Base-by-base conservation (phyloP, 2,888 invertebrate species). In the Tenthredo scrophulariae region DNA sequence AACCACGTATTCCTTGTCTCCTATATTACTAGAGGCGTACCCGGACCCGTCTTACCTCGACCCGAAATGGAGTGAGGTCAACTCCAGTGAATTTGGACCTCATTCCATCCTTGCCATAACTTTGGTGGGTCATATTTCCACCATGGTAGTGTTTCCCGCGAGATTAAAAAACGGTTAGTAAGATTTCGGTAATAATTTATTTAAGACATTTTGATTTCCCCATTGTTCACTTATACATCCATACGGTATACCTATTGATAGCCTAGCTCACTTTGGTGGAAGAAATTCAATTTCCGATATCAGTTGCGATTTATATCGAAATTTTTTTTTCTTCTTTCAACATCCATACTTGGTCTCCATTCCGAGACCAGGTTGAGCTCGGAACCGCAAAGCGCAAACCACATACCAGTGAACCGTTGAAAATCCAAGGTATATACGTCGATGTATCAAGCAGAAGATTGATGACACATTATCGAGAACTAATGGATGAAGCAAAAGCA, bases 1-100 rank as follows among this genome's bases (percentile, higher is more conserved):
- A 85, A 88, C 89, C 88, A 87, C 89, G 89, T 90, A 90, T 91
- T 91, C 89, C 54, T 37, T 80, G 80, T 58, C 80, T 62, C 80
- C 80, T 80, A 80, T 80, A 80, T 80, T 80, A 80, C 80, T 46
- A 37, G 80, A 58, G 50, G 77, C 54, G 54, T 33, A 77, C 29
- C 50, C 54, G n/a, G 33, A 77, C 50, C 80, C 80, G 62, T 40
- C 80, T 80, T 62, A 40, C 62, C 62, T 62, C 58, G 62, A 40
- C 37, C 58, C 37, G 40, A 40, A 80, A 58, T 62, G 58, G 58
- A 40, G 80, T 40, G 40, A 80, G 80, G 62, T 62, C 33, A 40
- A 15, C 10, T 62, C 26, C 13, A 29, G 29, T 62, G 80, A 80
- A 40, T 80, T 62, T 62, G 62, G 80, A 80, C 80, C 77, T 80